These are phyloP conservation scores for Aphidius colemani DNA, from an alignment of 2,888 invertebrate genomes.

Conservation along the genomic window DNA sequence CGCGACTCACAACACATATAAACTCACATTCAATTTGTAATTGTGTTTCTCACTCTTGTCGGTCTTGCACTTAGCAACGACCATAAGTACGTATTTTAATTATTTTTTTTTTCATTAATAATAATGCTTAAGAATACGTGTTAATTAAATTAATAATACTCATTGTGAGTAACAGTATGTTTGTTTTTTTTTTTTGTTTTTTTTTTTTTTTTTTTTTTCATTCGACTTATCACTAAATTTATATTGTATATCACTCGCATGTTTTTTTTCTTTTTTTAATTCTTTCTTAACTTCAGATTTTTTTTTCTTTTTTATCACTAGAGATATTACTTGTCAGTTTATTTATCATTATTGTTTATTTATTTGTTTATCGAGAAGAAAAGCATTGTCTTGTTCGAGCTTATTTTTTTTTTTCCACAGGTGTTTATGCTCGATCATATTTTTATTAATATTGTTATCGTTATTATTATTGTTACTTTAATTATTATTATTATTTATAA, in stretches of 20 bases:
- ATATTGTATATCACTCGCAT: conserved; percentile 39
- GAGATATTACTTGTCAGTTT: conserved; percentile 47
- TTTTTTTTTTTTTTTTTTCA: conserved; percentile 26
- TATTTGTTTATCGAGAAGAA: conserved; percentile 5
- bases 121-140: conserved; percentile 27
- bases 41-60: conserved; percentile 26
- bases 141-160: conserved; percentile 41
- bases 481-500: no score
- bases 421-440: not conserved
- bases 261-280: conserved; percentile 29
- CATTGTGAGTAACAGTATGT: conserved; percentile 31
- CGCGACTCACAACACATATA: conserved; percentile 13
- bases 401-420: conserved; percentile 16
- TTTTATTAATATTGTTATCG: conserved; percentile 28
- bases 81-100: conserved; percentile 35
- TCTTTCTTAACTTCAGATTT: conserved; percentile 11
- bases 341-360: conserved; percentile 29
- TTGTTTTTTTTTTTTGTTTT: conserved; percentile 29
- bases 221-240: conserved; percentile 29
- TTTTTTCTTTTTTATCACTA: conserved; percentile 40
- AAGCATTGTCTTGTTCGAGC: conserved; percentile 15
- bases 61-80: conserved; percentile 25
- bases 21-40: conserved; percentile 13
- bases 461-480: conserved; percentile 33
- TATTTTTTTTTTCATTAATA: conserved; percentile 25